These are phyloP conservation scores for Drosophila mauritiana DNA, from an alignment of 1,140 invertebrate genomes.

Conservation along the genomic window DNA sequence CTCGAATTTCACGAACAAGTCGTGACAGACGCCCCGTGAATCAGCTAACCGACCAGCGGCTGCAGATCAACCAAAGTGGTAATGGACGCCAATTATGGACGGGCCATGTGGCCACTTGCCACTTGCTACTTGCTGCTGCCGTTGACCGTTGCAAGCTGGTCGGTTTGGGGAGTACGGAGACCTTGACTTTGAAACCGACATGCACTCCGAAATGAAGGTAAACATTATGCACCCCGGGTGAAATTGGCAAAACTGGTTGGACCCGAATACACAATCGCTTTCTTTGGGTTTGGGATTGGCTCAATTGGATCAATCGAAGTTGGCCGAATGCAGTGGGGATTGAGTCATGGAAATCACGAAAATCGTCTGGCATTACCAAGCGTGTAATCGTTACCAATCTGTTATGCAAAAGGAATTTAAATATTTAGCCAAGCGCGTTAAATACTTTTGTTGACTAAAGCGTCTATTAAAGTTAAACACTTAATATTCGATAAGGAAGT, in stretches of 20 bases:
- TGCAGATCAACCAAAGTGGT: constrained; percentile 43
- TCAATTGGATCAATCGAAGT: constrained; percentile 13
- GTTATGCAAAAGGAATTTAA: constrained; percentile 15
- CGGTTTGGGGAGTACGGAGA: constrained; percentile 27
- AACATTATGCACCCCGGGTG: constrained; percentile 5
- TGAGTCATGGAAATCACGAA: constrained; percentile 32
- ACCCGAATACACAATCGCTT: constrained; percentile 35
- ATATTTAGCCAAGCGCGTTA: background rate
- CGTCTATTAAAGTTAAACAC: too few relatives aligned
- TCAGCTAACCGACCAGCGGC: constrained; percentile 35
- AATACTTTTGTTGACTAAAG: background rate
- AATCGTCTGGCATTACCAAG: constrained; percentile 4
- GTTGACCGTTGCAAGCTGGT: constrained; percentile 33
- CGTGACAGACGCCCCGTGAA: constrained; percentile 43
- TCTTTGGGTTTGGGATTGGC: constrained; percentile 34
- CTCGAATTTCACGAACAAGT: constrained; percentile 20
- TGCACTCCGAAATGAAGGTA: background rate
- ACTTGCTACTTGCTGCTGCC: constrained; percentile 11
- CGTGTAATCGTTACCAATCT: constrained; percentile 3
- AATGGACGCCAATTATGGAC: constrained; percentile 72
- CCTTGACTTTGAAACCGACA: constrained; percentile 74
- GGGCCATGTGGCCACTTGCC: constrained; percentile 34
- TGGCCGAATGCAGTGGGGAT: constrained; percentile 28
- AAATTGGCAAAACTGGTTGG: constrained; percentile 60
- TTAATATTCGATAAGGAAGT: background rate